A percentile compares a stretch with the other conserved stretches of the same genome.
Conservation (phyloP, 1,140 invertebrate species). For the Drosophila jambulina region DNA sequence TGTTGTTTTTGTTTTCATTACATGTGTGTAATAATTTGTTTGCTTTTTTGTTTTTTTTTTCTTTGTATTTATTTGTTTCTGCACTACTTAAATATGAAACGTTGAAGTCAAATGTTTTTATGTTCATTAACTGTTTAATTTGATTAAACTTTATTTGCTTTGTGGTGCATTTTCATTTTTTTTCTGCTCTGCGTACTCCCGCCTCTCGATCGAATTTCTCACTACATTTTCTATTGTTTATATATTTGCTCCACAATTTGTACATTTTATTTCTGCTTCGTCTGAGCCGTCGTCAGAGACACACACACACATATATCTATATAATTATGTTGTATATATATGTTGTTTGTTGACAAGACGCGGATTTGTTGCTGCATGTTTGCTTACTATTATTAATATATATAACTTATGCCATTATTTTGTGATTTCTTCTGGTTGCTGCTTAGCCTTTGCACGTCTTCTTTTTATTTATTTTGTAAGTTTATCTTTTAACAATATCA, state of each 20-base stretch:
- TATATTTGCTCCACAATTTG: conserved; percentile 79
- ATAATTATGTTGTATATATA: conserved; percentile 38
- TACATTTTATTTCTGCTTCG: conserved; percentile 76
- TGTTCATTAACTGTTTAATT: conserved; percentile 75
- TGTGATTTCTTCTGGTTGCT: conserved; percentile 54
- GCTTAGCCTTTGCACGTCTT: conserved; percentile 57
- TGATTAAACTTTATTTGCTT: conserved; percentile 70
- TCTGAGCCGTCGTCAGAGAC: conserved; percentile 49
- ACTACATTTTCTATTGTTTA: conserved; percentile 55
- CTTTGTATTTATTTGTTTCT: conserved; percentile 69
- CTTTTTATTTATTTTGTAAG: conserved; percentile 7
- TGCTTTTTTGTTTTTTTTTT: conserved; percentile 34
- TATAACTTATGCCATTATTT: conserved; percentile 70
- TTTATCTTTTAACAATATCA: conserved; percentile 60
- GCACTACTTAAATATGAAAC: conserved; percentile 84
- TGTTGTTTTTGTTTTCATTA: conserved; percentile 70
- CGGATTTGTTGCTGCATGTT: conserved; percentile 70
- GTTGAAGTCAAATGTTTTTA: conserved; percentile 76
- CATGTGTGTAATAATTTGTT: conserved; percentile 70
- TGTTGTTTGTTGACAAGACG: conserved; percentile 75
- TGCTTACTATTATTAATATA: conserved; percentile 50
- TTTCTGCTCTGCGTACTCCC: conserved; percentile 1
- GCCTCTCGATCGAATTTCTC: conserved; percentile 32
- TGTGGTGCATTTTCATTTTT: conserved; percentile 55
- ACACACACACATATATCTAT: conserved; percentile 4